Base-by-base conservation (phyloP, 2,888 invertebrate species). In the Chaetoderma sp. region DNA sequence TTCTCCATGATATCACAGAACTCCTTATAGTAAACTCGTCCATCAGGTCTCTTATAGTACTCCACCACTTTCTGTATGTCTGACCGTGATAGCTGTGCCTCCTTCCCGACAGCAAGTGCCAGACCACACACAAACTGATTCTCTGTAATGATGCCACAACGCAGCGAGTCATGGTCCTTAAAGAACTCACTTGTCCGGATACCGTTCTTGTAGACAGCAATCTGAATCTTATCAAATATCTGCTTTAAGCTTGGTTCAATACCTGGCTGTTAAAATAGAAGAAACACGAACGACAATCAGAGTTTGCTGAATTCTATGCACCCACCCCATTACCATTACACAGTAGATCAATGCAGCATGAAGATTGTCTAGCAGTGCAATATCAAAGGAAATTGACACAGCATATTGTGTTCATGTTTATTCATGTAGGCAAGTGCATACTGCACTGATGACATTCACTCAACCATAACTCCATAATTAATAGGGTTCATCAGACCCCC, bases 1-100 rank as follows among this genome's bases (percentile, higher is more conserved):
- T 85, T 85, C 75, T 86, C 86, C 77, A 86, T 81, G 63, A 81
- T 78, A 61, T 83, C 82, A 78, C 85, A 84, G 73, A 87, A 86
- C 60, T 85, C 85, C 66, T 82, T 82, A 74, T 86, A 87, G 25
- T 78, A 70, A 1, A 86, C 81, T 47, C 84, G 69, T 1, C 83
- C 84, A 71, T 85, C 85, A 18, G 78, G 71, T n/a, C 76, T 76
- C 36, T 81, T 73, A 73, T 84, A 85, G 65, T 78, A 86, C 63
- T 85, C 83, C 8, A 81, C 79, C 23, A 86, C 70, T 63, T 83
- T 85, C 63, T 84, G 84, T 36, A 84, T 83, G 56, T 86, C 86
- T 3, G 76, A 71, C 4, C 82, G 70, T 0, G 79, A 78, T 4
- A 87, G 78, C 65, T 83, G 81, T 4, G 86, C 84, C 68, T 86